Evolutionary conservation across 1,140 invertebrate species (phyloP).

Genomic region (Hycleus phaleratus): DNA sequence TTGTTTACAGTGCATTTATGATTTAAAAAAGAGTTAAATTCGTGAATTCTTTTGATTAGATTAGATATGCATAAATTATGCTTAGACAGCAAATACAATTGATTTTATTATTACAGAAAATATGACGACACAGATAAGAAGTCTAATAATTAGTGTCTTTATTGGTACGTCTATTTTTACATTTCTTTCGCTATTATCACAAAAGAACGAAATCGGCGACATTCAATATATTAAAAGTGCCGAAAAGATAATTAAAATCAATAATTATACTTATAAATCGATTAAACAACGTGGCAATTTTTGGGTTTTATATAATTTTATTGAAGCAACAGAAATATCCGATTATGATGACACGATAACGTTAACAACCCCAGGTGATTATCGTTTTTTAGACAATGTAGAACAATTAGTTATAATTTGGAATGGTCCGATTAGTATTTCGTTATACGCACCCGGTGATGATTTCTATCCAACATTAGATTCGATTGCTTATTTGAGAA

Average conservation of each 20-base stretch:
- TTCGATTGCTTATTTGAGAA: constrained; percentile 48
- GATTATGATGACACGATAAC: constrained; percentile 58
- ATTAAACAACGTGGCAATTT: constrained; percentile 63
- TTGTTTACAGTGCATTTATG: no score
- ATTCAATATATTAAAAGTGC: no score
- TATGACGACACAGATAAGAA: no score
- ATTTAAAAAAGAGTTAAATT: no score
- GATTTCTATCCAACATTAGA: constrained; percentile 51
- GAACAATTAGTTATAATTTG: constrained; percentile 19
- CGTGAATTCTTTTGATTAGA: no score
- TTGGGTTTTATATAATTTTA: constrained; percentile 80
- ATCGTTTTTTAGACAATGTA: constrained; percentile 23
- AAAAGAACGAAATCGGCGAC: no score
- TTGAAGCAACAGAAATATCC: constrained; percentile 45
- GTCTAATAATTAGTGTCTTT: no score
- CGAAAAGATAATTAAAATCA: neutral
- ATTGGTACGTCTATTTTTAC: no score
- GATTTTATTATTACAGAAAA: no score
- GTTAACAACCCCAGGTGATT: constrained; percentile 54
- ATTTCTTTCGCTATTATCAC: no score
- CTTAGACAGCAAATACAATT: no score
- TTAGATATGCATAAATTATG: no score
- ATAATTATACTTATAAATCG: neutral
- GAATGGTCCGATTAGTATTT: constrained; percentile 58
- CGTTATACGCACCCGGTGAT: constrained; percentile 57